These are phyloP conservation scores for Loris lydekkerianus DNA, from an alignment of 2,797 vertebrate genomes.

Conservation along the genomic window DNA sequence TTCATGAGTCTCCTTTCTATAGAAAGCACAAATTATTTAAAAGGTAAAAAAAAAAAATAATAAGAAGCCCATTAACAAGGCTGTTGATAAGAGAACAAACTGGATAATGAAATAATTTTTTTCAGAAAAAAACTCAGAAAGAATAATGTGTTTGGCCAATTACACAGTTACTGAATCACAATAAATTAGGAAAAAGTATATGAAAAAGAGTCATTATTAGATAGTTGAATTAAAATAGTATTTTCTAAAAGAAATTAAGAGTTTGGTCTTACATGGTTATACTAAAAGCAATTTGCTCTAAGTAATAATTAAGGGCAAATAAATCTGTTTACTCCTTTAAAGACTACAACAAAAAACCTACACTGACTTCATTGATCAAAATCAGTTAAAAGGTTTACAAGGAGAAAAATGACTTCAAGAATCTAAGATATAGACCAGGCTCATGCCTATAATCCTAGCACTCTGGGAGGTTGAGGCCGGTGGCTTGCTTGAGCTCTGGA, in stretches of 20 bases:
- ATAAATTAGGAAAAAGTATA: slow-evolving; percentile 3
- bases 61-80: slow-evolving; percentile 66
- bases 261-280: not conserved
- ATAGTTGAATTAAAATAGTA: not conserved
- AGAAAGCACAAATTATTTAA: slow-evolving; percentile 67
- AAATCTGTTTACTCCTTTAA: slow-evolving; percentile 51
- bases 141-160: not conserved
- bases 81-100: slow-evolving; percentile 40
- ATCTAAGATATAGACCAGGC: not conserved
- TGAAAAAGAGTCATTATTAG: not conserved
- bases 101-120: slow-evolving; percentile 57
- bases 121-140: slow-evolving; percentile 1
- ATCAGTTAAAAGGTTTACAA: not conserved
- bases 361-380: slow-evolving; percentile 13
- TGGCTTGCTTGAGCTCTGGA: too few relatives aligned
- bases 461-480: too few relatives aligned
- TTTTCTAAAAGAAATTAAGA: slow-evolving; percentile 19
- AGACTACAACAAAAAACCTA: not conserved
- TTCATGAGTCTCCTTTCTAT: not conserved
- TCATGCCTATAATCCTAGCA: too few relatives aligned
- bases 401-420: slow-evolving; percentile 31
- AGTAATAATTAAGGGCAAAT: slow-evolving; percentile 42
- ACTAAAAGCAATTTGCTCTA: slow-evolving; percentile 18
- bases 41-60: slow-evolving; percentile 22
- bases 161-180: not conserved